Base-by-base conservation (phyloP, 2,888 invertebrate genomes). In the Dryadula phaetusa region DNA sequence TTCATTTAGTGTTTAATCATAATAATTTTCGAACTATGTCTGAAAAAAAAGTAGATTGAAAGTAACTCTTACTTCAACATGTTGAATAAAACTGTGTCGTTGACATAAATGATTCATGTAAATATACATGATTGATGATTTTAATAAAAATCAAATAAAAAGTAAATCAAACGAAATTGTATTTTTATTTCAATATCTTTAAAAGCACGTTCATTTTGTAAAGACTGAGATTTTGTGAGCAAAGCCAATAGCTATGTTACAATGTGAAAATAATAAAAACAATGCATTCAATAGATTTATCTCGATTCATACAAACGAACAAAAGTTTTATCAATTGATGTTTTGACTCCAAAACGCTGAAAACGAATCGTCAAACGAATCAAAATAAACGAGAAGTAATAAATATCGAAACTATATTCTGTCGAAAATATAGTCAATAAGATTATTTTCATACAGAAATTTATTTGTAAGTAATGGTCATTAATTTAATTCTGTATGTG, bases 251-350 rank as follows among this genome's bases (percentile, higher is more conserved):
- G 8, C 7, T 40, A 40, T n/a, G 40, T 40, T 56, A 52, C 16
- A 40, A 8, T 22, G 22, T 40, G 16, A 32, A 52, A 52, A 25
- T 22, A 56, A 56, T 22, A 56, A 56, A 56, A 40, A 40, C 37
- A 40, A 56, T 22, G 4, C 8, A 56, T 56, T 37, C 56, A 56
- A 56, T 56, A 22, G 56, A 25, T 56, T 56, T 56, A 40, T 40
- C 8, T 40, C 20, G 22, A 40, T 40, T 40, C 22, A 37, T 22
- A 20, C 54, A 54, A 56, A 56, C 40, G 40, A 40, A 56, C 16
- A 56, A 56, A 56, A 56, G 56, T 56, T 56, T 25, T 10, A 56
- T 25, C n/a, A 56, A 56, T 56, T 40, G 56, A 40, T 56, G 40
- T 56, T 56, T 56, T 56, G 40, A 56, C 56, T 56, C 40, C 5